Conservation (phyloP, 2,113 vertebrate genomes). For the Ailurus styani region DNA sequence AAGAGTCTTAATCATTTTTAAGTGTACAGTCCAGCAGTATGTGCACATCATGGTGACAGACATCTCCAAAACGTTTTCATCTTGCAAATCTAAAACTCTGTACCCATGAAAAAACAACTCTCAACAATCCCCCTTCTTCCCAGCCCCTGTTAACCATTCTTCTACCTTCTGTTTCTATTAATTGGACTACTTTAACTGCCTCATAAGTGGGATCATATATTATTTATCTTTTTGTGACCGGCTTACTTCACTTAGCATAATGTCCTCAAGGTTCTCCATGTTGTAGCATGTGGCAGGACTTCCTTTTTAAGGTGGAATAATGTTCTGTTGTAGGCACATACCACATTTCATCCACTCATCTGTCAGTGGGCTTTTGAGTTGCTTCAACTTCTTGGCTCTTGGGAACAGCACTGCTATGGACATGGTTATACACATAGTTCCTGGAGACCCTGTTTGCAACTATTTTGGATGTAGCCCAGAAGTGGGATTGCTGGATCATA, state of each 20-base stretch:
- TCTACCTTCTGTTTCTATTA: neutral
- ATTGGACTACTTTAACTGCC: neutral
- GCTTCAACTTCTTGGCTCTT: neutral
- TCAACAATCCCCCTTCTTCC: accelerated
- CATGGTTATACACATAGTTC: neutral
- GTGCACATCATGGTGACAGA: neutral
- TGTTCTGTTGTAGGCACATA: neutral
- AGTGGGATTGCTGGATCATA: neutral
- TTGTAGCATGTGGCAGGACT: neutral
- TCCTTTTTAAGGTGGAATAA: neutral
- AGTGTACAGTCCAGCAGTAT: neutral
- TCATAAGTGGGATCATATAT: no score
- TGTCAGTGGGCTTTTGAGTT: neutral
- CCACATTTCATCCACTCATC: neutral
- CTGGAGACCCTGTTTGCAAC: neutral
- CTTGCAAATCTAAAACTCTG: neutral
- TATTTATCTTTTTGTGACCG: neutral
- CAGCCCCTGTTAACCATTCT: accelerated
- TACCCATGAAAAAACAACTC: neutral
- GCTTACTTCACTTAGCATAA: neutral
- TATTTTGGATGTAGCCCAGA: neutral
- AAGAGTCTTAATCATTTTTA: neutral
- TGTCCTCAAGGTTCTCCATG: neutral
- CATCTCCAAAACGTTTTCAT: neutral
- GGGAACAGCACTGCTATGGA: neutral